Conservation (phyloP, 2,888 invertebrate species). For the Tetragonula carbonaria region DNA sequence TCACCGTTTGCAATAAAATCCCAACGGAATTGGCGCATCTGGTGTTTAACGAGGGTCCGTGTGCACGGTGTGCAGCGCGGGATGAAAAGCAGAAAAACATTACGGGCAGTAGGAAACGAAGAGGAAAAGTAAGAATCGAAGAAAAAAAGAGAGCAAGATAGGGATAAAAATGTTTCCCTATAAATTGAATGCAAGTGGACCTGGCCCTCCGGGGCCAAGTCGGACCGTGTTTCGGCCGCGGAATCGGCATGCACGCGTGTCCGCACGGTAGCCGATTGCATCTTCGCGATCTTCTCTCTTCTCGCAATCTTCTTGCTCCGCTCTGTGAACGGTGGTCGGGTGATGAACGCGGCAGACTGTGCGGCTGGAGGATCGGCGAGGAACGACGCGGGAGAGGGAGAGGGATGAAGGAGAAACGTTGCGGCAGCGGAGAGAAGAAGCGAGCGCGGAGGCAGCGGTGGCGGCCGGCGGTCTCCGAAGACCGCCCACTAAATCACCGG, state of each 20-base stretch:
- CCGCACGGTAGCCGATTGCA: constrained; percentile 70
- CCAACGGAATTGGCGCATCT: constrained; percentile 33
- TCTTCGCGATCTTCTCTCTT: constrained; percentile 53
- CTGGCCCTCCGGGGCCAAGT: constrained; percentile 38
- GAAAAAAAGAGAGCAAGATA: constrained; percentile 1
- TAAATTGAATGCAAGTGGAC: constrained; percentile 64
- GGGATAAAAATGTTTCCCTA: constrained; percentile 18
- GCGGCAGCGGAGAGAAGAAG: constrained; percentile 23
- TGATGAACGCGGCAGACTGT: constrained; percentile 52
- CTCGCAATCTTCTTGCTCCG: not conserved
- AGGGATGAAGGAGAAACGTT: constrained; percentile 5
- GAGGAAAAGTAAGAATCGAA: not conserved
- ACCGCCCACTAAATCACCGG: constrained; percentile 81
- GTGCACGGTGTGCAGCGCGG: not conserved
- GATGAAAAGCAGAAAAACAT: constrained; percentile 9
- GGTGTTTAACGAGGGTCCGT: constrained; percentile 54
- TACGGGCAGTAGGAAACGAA: not conserved
- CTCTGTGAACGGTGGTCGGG: constrained; percentile 29
- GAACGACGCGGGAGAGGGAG: not conserved
- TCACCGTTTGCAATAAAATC: constrained; percentile 26
- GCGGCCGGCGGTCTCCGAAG: constrained; percentile 79
- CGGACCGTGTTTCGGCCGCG: constrained; percentile 31
- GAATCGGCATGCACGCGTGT: constrained; percentile 68
- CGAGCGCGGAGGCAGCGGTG: constrained; percentile 61
- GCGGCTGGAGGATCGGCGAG: constrained; percentile 44